A percentile compares a stretch with the other conserved stretches of the same genome.
phyloP scores from a whole-genome alignment of 2,888 invertebrate species.

The Drosophila lutescens region DNA sequence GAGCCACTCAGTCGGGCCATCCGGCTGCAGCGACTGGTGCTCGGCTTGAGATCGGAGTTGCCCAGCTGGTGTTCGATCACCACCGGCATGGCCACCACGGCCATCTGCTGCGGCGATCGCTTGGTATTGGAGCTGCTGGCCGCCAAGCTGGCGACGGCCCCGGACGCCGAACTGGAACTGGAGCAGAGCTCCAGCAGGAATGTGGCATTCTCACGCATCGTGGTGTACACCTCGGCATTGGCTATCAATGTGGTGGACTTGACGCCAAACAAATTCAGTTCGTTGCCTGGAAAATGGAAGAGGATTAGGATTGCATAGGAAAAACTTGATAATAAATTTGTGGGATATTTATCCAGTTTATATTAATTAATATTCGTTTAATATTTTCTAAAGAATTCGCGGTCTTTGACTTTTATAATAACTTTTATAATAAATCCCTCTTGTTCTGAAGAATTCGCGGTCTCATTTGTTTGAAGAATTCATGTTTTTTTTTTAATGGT shows the following conservation, averaged over 20 bases:
- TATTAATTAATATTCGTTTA: too few species aligned
- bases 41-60: constrained; percentile 81
- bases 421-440: too few species aligned
- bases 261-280: constrained; percentile 84
- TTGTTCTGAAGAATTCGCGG: too few species aligned
- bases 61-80: constrained; percentile 80
- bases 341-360: too few species aligned
- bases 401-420: too few species aligned
- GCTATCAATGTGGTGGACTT: constrained; percentile 82
- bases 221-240: constrained; percentile 84
- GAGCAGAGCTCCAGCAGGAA: constrained; percentile 94
- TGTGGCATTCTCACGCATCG: constrained; percentile 96
- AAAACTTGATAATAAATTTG: too few species aligned
- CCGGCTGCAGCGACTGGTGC: constrained; percentile 83
- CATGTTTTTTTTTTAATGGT: too few species aligned
- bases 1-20: constrained; percentile 78
- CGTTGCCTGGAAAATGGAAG: constrained; percentile 64
- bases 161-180: constrained; percentile 83
- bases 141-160: neutral
- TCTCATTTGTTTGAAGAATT: too few species aligned
- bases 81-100: constrained; percentile 80
- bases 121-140: constrained; percentile 48
- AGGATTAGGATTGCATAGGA: neutral
- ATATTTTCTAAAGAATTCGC: too few species aligned
- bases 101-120: constrained; percentile 78